Evolutionary conservation across 2,113 vertebrate genomes (phyloP).

Genomic region (Vanacampus margaritifer): DNA sequence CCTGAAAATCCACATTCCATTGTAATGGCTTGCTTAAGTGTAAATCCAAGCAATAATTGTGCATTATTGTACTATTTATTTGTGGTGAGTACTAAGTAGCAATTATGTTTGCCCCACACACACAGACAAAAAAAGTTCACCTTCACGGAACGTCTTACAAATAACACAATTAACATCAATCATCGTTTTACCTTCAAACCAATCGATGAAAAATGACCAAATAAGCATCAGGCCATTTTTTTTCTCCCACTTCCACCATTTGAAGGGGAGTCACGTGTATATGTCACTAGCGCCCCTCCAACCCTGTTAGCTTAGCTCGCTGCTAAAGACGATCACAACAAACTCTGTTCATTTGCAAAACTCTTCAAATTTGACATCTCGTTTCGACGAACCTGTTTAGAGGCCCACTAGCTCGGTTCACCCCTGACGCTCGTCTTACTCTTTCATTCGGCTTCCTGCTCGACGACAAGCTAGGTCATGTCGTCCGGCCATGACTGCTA

Average conservation of each 20-base stretch:
- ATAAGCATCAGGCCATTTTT: background rate
- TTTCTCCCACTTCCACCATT: background rate
- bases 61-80: no score
- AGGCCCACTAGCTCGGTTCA: background rate
- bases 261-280: background rate
- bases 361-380: background rate
- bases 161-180: background rate
- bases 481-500: constrained; percentile 43
- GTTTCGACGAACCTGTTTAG: constrained; percentile 11
- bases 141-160: background rate
- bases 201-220: background rate
- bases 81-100: no score
- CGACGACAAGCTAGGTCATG: constrained; percentile 13
- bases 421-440: background rate
- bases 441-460: constrained; percentile 17
- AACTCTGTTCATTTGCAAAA: background rate
- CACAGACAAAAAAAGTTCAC: background rate
- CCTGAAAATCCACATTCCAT: background rate
- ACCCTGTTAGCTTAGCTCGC: constrained; percentile 12
- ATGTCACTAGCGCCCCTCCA: background rate
- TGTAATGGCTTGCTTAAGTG: background rate
- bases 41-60: background rate
- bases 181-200: background rate
- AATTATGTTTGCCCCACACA: background rate
- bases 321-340: constrained; percentile 11